A percentile compares a stretch with the other conserved stretches of the same genome.
Evolutionary conservation across 2,888 invertebrate species (phyloP).

Genomic region (Tineola bisselliella): DNA sequence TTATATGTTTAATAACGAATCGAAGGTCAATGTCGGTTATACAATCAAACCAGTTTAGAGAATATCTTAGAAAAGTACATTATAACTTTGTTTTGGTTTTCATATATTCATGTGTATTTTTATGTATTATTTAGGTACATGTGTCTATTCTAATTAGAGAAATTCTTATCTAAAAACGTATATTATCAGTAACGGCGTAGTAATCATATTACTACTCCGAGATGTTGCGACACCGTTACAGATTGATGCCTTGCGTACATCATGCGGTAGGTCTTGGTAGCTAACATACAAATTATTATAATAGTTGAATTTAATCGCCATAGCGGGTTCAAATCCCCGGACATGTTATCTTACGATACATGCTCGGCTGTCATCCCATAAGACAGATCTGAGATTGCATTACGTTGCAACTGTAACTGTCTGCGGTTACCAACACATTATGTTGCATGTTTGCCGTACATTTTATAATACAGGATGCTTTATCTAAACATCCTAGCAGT

Average conservation of each 20-base stretch:
- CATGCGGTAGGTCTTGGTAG: background rate
- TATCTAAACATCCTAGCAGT: background rate
- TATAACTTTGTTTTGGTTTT: background rate
- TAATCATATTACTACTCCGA: background rate
- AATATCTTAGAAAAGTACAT: background rate
- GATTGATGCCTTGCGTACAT: background rate
- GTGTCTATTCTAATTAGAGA: background rate
- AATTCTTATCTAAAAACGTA: background rate
- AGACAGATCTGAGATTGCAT: background rate
- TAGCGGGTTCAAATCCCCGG: slow-evolving; percentile 6
- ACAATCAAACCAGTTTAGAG: slow-evolving; percentile 9
- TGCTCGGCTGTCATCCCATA: slow-evolving; percentile 3
- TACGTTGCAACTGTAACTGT: slow-evolving; percentile 3
- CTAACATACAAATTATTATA: background rate
- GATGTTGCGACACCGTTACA: slow-evolving; percentile 2
- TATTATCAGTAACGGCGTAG: background rate
- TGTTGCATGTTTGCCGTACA: background rate
- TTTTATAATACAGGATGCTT: slow-evolving; percentile 3
- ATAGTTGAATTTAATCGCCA: background rate
- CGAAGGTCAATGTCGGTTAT: slow-evolving; percentile 12
- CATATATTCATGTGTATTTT: background rate
- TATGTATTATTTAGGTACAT: background rate
- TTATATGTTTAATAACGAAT: slow-evolving; percentile 6
- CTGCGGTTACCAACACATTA: slow-evolving; percentile 2
- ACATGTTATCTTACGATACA: background rate